Conservation (phyloP, 2,888 invertebrate genomes). For the Stenoptilia bipunctidactyla region DNA sequence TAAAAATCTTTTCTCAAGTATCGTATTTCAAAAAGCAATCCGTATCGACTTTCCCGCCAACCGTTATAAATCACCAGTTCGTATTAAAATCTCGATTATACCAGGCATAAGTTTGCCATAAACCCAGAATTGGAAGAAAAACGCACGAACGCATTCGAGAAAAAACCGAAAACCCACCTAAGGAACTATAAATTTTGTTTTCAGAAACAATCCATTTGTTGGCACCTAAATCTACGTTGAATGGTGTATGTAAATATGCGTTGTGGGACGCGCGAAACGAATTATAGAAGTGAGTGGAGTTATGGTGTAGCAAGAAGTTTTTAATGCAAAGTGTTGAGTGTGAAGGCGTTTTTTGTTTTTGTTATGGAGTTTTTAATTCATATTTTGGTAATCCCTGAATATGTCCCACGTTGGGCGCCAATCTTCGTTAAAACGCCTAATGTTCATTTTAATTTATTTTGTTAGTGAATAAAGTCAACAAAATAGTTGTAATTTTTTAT, state of each 20-base stretch:
- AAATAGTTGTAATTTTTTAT: too few relatives aligned
- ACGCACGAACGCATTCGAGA: conserved; percentile 22
- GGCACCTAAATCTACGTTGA: conserved; percentile 51
- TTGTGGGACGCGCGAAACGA: neutral
- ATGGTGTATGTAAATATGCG: conserved; percentile 47
- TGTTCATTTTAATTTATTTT: too few relatives aligned
- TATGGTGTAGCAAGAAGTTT: neutral
- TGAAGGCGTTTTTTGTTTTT: too few relatives aligned
- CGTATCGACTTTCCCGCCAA: conserved; percentile 32
- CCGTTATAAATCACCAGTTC: conserved; percentile 51
- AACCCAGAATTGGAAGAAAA: conserved; percentile 52
- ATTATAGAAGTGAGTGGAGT: neutral
- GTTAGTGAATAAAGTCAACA: too few relatives aligned
- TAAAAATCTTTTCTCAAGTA: conserved; percentile 61
- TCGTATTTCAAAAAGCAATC: conserved; percentile 65
- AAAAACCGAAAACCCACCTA: conserved; percentile 33
- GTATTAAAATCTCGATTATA: conserved; percentile 70
- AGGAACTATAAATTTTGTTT: conserved; percentile 45
- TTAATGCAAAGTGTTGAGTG: neutral
- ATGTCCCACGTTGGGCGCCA: too few relatives aligned
- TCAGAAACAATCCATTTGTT: conserved; percentile 62
- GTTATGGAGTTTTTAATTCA: too few relatives aligned
- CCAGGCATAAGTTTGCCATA: conserved; percentile 61
- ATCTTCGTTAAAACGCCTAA: too few relatives aligned
- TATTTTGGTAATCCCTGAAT: too few relatives aligned